phyloP scores from a whole-genome alignment of 2,113 vertebrate species.

The Phalacrocorax brasilianus region DNA sequence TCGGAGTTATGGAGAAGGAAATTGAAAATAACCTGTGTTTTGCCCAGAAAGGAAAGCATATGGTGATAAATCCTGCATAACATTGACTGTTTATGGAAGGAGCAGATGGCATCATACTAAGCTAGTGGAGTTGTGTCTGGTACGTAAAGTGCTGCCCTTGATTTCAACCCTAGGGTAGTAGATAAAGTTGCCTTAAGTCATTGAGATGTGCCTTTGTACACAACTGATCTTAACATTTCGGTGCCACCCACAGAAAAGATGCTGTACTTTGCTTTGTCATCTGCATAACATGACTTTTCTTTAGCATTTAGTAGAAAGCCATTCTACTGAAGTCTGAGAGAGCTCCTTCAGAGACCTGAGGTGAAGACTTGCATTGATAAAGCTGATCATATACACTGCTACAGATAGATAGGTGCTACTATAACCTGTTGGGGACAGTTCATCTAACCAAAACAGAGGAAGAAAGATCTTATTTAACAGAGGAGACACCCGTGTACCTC shows the following conservation, averaged over 20 bases:
- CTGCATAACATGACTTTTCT: not conserved
- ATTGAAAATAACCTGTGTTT: not conserved
- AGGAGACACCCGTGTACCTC: not conserved
- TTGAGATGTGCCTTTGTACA: not conserved
- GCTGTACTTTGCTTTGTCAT: not conserved
- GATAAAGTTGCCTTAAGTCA: not conserved
- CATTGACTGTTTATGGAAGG: not conserved
- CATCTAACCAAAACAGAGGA: not conserved
- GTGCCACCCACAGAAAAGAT: not conserved
- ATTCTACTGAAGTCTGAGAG: not conserved
- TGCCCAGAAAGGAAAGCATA: not conserved
- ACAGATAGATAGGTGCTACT: not conserved
- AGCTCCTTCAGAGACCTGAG: not conserved
- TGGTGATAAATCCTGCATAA: not conserved
- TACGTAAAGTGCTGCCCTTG: not conserved
- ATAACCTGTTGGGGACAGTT: not conserved
- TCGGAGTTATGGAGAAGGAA: not conserved
- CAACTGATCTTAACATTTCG: not conserved
- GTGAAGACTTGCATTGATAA: not conserved
- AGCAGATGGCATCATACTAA: not conserved
- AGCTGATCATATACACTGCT: not conserved
- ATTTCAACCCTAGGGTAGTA: not conserved
- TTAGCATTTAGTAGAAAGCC: not conserved
- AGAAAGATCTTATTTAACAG: not conserved
- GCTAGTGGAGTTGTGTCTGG: not conserved